Evolutionary conservation across 64 coral and sea anemone genomes (phyloP).

Genomic region (Platygyra sinensis): DNA sequence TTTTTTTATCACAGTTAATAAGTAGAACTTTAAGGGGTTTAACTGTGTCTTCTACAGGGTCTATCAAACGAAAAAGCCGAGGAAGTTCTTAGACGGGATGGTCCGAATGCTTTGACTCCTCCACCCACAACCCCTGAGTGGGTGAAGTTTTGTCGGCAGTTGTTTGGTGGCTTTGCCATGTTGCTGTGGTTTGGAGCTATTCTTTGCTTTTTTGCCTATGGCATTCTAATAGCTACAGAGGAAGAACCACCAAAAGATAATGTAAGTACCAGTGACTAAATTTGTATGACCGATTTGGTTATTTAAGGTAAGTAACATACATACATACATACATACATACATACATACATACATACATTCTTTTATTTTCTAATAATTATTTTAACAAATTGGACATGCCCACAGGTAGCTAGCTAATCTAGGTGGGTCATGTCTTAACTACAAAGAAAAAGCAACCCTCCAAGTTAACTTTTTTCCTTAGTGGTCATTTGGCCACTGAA

Average conservation of each 20-base stretch:
- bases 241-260: slow-evolving; percentile 93
- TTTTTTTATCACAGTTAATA: too few relatives aligned
- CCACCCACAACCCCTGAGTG: slow-evolving; percentile 95
- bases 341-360: too few relatives aligned
- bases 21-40: background rate
- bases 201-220: slow-evolving; percentile 78
- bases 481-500: too few relatives aligned
- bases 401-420: too few relatives aligned
- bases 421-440: too few relatives aligned
- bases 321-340: too few relatives aligned
- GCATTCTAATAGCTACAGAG: slow-evolving; percentile 57
- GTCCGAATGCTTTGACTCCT: slow-evolving; percentile 88
- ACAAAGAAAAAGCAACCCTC: too few relatives aligned
- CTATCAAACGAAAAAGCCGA: slow-evolving; percentile 73
- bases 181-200: slow-evolving; percentile 90
- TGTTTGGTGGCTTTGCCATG: slow-evolving; percentile 95
- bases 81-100: slow-evolving; percentile 74
- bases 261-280: slow-evolving; percentile 41
- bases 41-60: slow-evolving; percentile 53
- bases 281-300: too few relatives aligned
- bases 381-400: too few relatives aligned
- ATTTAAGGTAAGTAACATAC: too few relatives aligned
- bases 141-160: slow-evolving; percentile 91
- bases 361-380: too few relatives aligned
- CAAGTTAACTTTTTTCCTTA: too few relatives aligned